Evolutionary conservation across 2,797 vertebrate species (phyloP).

Genomic region (Iguana delicatissima): DNA sequence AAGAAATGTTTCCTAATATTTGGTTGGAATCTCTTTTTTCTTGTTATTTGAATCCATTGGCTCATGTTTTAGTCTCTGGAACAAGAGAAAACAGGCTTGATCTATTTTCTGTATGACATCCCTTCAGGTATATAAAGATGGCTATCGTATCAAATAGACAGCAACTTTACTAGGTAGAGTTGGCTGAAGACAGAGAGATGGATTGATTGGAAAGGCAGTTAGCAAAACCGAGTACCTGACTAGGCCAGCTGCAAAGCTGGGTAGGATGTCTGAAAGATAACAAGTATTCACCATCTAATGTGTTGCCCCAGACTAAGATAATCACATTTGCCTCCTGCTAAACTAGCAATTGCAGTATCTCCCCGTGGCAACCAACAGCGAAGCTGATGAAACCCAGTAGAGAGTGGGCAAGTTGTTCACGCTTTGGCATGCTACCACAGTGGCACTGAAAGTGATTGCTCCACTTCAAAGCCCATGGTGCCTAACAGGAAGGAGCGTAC

Average conservation of each 20-base stretch:
- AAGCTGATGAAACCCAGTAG: too few species aligned
- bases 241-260: too few species aligned
- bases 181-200: too few species aligned
- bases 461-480: too few species aligned
- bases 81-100: neutral
- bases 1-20: too few species aligned
- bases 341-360: neutral
- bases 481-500: neutral
- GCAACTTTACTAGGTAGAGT: neutral
- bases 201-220: neutral
- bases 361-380: too few species aligned
- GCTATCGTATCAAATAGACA: neutral
- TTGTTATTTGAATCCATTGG: too few species aligned
- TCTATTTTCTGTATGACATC: too few species aligned
- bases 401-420: neutral
- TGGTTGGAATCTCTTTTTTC: too few species aligned
- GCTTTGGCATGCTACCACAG: neutral
- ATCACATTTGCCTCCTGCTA: too few species aligned
- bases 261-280: too few species aligned
- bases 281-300: neutral
- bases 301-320: neutral
- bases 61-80: neutral
- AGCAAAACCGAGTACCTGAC: neutral
- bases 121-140: too few species aligned
- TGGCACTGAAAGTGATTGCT: neutral